Evolutionary conservation across 2,797 vertebrate genomes (phyloP).

Genomic region (Crocodylus rhombifer): DNA sequence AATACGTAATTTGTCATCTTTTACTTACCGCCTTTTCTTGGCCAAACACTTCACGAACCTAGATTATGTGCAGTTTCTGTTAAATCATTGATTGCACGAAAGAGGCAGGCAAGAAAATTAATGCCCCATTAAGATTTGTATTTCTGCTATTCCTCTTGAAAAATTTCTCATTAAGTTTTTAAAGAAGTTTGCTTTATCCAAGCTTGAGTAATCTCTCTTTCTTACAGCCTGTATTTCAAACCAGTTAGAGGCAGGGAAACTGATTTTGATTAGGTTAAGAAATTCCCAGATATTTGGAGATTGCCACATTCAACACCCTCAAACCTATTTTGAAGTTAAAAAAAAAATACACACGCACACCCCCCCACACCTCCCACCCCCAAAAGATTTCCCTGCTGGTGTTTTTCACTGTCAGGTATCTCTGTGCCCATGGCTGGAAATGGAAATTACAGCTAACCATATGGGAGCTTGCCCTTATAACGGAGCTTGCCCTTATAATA

Average conservation of each 20-base stretch:
- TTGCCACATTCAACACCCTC: not conserved
- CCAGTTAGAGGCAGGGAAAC: not conserved
- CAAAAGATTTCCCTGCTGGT: not conserved
- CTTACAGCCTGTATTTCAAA: not conserved
- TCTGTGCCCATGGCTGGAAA: not conserved
- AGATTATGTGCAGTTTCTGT: too few relatives aligned
- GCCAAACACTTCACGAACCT: too few relatives aligned
- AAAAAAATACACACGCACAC: not conserved
- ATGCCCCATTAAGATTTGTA: not conserved
- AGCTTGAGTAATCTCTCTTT: not conserved
- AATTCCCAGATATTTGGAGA: not conserved
- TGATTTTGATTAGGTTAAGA: not conserved
- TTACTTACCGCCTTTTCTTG: too few relatives aligned
- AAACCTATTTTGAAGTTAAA: not conserved
- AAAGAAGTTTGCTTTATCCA: not conserved
- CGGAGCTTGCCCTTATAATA: fast-evolving
- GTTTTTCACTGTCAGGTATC: not conserved
- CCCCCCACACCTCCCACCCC: too few relatives aligned
- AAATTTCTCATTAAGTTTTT: not conserved
- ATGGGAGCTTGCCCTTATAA: not conserved
- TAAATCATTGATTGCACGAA: too few relatives aligned
- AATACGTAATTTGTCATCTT: too few relatives aligned
- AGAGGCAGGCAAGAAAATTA: too few relatives aligned
- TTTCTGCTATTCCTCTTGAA: not conserved
- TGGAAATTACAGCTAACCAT: not conserved